Base-by-base conservation (phyloP, 2,888 invertebrate species). In the Apoderus coryli region DNA sequence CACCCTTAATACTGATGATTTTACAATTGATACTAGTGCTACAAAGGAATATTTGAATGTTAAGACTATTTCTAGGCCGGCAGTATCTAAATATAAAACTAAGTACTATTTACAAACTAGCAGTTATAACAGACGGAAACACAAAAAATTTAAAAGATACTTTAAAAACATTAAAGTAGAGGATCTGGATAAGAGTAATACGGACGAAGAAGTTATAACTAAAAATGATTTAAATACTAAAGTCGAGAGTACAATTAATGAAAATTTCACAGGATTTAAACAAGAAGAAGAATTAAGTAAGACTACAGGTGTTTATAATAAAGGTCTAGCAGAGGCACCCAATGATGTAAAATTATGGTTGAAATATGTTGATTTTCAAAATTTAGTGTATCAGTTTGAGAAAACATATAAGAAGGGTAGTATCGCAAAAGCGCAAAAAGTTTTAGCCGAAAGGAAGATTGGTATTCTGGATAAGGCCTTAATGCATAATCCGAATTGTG, bases 391-490 rank as follows among this genome's bases (percentile, higher is more conserved):
- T 40, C 49, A 57, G 19, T 61, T 61, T 51, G 61, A 62, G 34
- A 60, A 58, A 36, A 48, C 49, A 2, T 59, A 55, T 35, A 46
- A 53, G 22, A 57, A 57, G 44, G 37, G 39, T 2, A 56, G 57
- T 34, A 52, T 56, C 27, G 60, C 56, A 2, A 60, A 59, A 44
- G 59, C 57, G 10, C 47, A 51, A 25, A 44, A 54, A 33, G 59
- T 57, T n/a, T 46, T 50, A 32, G 57, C 54, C 11, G 65, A 73
- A 46, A 64, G 69, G 31, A 72, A 76, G 51, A 45, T 76, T 26
- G 60, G 69, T 7, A 70, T 72, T 25, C 49, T 74, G 4, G 69
- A 74, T 31, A 67, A 65, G 47, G 75, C 72, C 1, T 47, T 77
- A 4, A 54, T 58, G 14, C 56, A 60, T 24, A 74, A 75, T 56